Percentiles rank a stretch among this genome's conserved stretches.
phyloP scores from a whole-genome alignment of 2,797 vertebrate genomes.

The Myoxocephalus aenaeus region DNA sequence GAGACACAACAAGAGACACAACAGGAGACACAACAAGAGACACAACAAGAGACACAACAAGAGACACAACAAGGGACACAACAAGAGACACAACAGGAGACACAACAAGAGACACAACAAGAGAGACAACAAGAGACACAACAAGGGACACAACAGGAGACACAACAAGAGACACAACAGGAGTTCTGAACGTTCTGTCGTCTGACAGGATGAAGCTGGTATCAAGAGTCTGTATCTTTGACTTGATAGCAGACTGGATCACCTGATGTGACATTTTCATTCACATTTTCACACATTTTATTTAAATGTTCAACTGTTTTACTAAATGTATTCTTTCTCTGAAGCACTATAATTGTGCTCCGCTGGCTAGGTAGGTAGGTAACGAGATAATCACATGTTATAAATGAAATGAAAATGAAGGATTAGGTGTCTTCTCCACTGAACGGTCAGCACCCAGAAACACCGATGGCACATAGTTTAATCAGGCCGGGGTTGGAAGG shows the following conservation, averaged over 20 bases:
- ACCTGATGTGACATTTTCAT: background rate
- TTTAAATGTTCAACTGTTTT: background rate
- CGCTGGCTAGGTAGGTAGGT: background rate
- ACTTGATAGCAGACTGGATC: background rate
- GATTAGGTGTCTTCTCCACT: background rate
- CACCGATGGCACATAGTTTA: background rate
- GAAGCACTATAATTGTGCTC: background rate
- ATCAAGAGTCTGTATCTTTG: constrained; percentile 3
- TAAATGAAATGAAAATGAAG: background rate
- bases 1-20: too few species aligned
- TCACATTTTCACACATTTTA: background rate
- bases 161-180: too few species aligned
- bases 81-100: too few species aligned
- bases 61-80: too few species aligned
- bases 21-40: too few species aligned
- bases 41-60: too few species aligned
- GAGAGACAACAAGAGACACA: too few species aligned
- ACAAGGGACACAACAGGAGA: too few species aligned
- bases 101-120: too few species aligned
- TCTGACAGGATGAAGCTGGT: constrained; percentile 12
- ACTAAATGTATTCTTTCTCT: background rate
- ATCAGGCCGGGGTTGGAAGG: background rate
- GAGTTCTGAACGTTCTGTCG: background rate
- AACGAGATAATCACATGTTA: background rate
- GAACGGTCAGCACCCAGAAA: background rate